phyloP scores from a whole-genome alignment of 1,140 invertebrate genomes.

The Drosophila watanabei region DNA sequence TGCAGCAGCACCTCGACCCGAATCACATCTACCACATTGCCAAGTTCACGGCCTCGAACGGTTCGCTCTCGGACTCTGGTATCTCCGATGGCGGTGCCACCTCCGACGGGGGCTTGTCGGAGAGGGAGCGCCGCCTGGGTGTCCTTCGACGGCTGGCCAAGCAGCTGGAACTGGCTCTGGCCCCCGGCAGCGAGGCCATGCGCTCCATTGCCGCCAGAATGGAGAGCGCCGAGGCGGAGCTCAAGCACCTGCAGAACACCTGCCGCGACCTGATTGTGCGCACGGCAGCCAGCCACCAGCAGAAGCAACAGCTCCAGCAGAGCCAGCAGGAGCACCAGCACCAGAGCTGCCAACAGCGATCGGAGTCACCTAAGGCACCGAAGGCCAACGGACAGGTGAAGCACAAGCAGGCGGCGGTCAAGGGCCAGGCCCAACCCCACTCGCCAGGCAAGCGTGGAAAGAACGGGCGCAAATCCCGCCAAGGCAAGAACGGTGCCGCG shows the following conservation, averaged over 20 bases:
- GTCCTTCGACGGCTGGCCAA: conserved; percentile 89
- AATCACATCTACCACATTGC: conserved; percentile 86
- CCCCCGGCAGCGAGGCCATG: too few relatives aligned
- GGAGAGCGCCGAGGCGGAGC: conserved; percentile 92
- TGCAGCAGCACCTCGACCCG: conserved; percentile 78
- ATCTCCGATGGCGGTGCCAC: too few relatives aligned
- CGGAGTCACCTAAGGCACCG: background rate
- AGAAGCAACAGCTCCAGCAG: conserved; percentile 61
- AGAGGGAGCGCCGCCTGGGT: conserved; percentile 90
- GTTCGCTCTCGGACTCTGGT: too few relatives aligned
- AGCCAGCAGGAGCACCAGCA: conserved; percentile 32
- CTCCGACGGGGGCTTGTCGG: conserved; percentile 90
- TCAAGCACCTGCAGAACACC: conserved; percentile 91
- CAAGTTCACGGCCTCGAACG: too few relatives aligned
- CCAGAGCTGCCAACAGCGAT: background rate
- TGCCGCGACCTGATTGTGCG: conserved; percentile 91
- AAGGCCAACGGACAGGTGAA: conserved; percentile 39
- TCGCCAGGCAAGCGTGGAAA: conserved; percentile 54
- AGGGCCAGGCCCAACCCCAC: conserved; percentile 15
- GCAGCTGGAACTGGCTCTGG: too few relatives aligned
- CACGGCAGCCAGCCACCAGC: conserved; percentile 87
- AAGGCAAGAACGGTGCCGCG: conserved; percentile 7
- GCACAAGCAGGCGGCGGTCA: conserved; percentile 31
- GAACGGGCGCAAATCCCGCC: conserved; percentile 49
- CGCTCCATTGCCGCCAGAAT: too few relatives aligned